These are phyloP conservation scores for Mylabris sibirica DNA, from an alignment of 2,888 invertebrate species.

Conservation along the genomic window DNA sequence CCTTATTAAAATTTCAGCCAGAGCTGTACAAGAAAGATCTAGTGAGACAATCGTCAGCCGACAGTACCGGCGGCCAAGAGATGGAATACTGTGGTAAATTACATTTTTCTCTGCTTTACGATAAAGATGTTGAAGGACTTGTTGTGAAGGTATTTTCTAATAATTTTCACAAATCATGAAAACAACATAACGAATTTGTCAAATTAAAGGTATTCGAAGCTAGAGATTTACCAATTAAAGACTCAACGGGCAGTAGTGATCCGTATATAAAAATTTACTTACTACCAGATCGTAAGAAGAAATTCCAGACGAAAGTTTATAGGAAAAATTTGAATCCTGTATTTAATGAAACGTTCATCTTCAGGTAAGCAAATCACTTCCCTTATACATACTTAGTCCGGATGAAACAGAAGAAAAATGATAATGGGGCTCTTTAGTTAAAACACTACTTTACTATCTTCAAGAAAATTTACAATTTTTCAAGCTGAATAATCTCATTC, in stretches of 20 bases:
- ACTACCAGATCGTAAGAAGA: constrained; percentile 84
- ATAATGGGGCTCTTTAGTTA: not conserved
- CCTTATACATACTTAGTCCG: constrained; percentile 11
- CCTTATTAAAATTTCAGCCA: constrained; percentile 64
- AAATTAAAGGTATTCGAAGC: constrained; percentile 54
- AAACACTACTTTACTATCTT: not conserved
- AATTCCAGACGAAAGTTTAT: constrained; percentile 85
- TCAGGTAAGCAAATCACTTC: constrained; percentile 66
- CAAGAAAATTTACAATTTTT: not conserved
- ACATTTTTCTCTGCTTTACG: constrained; percentile 82
- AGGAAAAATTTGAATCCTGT: constrained; percentile 82
- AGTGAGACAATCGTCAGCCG: constrained; percentile 75
- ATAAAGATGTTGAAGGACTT: constrained; percentile 81
- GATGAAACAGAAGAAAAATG: not conserved
- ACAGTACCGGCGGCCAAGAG: constrained; percentile 70
- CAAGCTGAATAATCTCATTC: not conserved
- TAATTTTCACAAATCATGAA: not conserved
- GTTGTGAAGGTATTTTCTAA: constrained; percentile 72
- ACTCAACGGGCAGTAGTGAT: constrained; percentile 84
- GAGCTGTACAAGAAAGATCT: constrained; percentile 80
- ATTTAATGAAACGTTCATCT: constrained; percentile 85
- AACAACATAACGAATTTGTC: not conserved
- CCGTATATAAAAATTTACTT: constrained; percentile 88
- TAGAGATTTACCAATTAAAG: constrained; percentile 81
- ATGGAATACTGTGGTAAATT: constrained; percentile 81